Evolutionary conservation across 2,113 vertebrate species (phyloP), one percentile per base, ranked within the genome.

Genomic region (Oreochromis spilurus): DNA sequence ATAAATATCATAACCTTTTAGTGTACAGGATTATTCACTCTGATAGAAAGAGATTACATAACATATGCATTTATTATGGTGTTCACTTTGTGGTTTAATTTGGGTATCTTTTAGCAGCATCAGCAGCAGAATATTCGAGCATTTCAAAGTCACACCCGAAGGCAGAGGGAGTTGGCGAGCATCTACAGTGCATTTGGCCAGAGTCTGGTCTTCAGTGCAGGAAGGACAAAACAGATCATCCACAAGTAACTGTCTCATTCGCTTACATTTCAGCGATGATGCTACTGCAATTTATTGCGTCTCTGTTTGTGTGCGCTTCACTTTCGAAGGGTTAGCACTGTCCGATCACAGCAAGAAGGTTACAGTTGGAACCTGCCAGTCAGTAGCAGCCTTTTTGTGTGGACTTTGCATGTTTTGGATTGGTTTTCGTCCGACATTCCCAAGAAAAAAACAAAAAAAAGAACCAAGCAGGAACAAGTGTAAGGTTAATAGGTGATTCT

Each of bases 121-220:
- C 94, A 93, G 93, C 92, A 95, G 87, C 89, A 94, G 88, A 94
- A 92, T 84, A 89, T 40, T 94, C 78, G 90, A 88, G 82, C 79
- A 88, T 89, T 91, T 93, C 80, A 91, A 89, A 89, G 90, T 88
- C 89, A 91, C 88, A 88, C 81, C 24, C 88, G 79, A 84, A 85
- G 60, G 29, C 91, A 88, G 78, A 88, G 77, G 81, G 60, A 78
- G 57, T 87, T 82, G 88, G 60, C 77, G 87, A 94, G 90, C 91
- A 94, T 91, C 91, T 92, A 84, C 87, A 80, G 91, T 86, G 85
- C 82, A 84, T 87, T 70, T 58, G 84, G 87, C 81, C 81, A 70
- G 31, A 78, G 81, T 87, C 52, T 65, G 75, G 82, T 84, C 84
- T 52, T 83, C 82, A 80, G 80, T 52, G 54, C 82, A 83, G 6